phyloP scores from a whole-genome alignment of 2,113 vertebrate genomes.

The Psophia crepitans region DNA sequence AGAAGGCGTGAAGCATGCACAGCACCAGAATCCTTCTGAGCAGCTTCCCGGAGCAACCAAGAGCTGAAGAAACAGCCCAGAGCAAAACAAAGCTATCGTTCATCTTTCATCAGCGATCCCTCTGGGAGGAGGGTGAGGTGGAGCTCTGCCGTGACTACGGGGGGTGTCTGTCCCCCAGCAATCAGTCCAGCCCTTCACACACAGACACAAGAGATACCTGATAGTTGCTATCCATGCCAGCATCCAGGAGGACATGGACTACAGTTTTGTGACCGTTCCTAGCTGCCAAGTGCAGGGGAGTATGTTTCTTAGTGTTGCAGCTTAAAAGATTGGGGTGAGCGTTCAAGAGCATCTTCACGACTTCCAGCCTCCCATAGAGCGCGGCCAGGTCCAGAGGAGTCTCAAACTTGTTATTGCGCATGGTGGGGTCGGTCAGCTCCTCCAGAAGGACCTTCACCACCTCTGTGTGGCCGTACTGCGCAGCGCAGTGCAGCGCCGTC shows the following conservation, averaged over 20 bases:
- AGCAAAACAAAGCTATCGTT: not conserved
- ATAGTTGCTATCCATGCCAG: conserved; percentile 98
- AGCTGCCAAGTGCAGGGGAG: conserved; percentile 91
- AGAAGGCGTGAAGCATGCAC: conserved; percentile 21
- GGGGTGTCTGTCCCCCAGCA: not conserved
- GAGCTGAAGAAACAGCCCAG: conserved; percentile 1
- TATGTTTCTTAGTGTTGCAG: conserved; percentile 95
- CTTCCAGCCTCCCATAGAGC: conserved; percentile 93
- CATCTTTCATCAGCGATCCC: not conserved
- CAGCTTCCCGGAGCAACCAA: not conserved
- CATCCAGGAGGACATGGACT: conserved; percentile 90
- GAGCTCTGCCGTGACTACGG: not conserved
- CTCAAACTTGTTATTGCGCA: conserved; percentile 98
- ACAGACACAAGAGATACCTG: conserved; percentile 75
- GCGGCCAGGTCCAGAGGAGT: conserved; percentile 94
- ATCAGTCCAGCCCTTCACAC: not conserved
- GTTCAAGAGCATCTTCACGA: conserved; percentile 92
- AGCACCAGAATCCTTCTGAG: not conserved
- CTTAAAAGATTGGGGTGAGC: conserved; percentile 95
- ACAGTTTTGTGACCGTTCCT: conserved; percentile 91
- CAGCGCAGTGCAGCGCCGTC: conserved; percentile 94
- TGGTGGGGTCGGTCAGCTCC: conserved; percentile 96
- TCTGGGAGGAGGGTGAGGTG: fast-evolving
- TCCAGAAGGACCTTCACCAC: conserved; percentile 95
- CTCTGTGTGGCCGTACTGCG: conserved; percentile 92